phyloP scores from a whole-genome alignment of 2,113 vertebrate species.

The Gobiocypris rarus region DNA sequence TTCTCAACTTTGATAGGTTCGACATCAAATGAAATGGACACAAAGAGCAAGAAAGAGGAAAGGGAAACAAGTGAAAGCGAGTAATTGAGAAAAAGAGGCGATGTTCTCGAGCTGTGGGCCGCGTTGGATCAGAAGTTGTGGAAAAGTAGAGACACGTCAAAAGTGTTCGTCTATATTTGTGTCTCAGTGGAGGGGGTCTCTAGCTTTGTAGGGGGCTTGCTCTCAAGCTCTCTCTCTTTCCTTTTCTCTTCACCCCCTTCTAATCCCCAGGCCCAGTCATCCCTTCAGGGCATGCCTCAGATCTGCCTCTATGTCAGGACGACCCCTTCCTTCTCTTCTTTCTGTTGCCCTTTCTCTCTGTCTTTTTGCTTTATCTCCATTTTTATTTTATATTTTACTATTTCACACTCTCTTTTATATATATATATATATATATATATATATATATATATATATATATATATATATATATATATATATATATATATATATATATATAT shows the following conservation, averaged over 20 bases:
- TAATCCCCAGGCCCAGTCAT: conserved; percentile 99
- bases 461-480: too few relatives aligned
- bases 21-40: conserved; percentile 87
- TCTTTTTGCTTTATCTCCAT: conserved; percentile 78
- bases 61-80: conserved; percentile 63
- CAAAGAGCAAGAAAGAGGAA: conserved; percentile 60
- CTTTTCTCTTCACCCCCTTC: conserved; percentile 43
- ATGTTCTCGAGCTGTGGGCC: conserved; percentile 47
- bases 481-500: too few relatives aligned
- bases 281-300: conserved; percentile 99
- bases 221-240: conserved; percentile 28
- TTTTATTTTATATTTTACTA: conserved; percentile 64
- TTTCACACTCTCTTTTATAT: not conserved
- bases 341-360: not conserved
- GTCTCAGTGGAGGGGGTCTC: conserved; percentile 91
- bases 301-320: conserved; percentile 86
- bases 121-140: conserved; percentile 80
- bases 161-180: conserved; percentile 93
- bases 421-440: too few relatives aligned
- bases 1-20: conserved; percentile 95
- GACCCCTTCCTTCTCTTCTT: conserved; percentile 38
- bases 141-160: conserved; percentile 84
- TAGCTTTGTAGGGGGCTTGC: conserved; percentile 77
- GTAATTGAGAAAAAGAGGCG: conserved; percentile 37
- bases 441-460: too few relatives aligned